Evolutionary conservation across 2,797 vertebrate species (phyloP), one percentile per base, ranked within the genome.

Genomic region (Dicrostonyx torquatus): DNA sequence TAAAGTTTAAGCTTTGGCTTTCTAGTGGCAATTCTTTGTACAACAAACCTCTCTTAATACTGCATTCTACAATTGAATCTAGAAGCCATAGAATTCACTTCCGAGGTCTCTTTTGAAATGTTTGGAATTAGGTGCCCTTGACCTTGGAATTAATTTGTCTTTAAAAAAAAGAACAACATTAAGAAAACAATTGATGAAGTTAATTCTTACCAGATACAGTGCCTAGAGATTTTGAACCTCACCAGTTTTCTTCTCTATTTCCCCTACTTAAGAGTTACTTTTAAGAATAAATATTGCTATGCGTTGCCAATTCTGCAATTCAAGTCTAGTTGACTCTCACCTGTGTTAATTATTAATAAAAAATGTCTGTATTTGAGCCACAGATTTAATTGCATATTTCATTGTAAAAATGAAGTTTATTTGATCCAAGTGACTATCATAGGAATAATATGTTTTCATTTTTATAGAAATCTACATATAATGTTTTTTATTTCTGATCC

Each of bases 331-430:
- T n/a, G 6, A 50, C 1, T 1, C 43, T 84, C 12, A 24, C 62
- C 12, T 84, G 31, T 50, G 20, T 22, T 82, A 43, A 34, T 11
- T 40, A 58, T 95, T 94, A 95, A 94, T 94, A 60, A 76, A 88
- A 79, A 95, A 94, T 43, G 24, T 68, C 82, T 89, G 2, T 29
- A 88, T 75, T 62, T 95, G 37, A 95, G 78, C 92, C 11, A 66
- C 50, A 87, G 87, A 88, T 89, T 70, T 94, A 45, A 8, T 77
- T 97, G 58, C 84, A 31, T 48, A 86, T 92, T 83, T 83, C 60
- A 88, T 43, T 9, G 22, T 77, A 93, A 37, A 96, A 97, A 94
- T 93, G 58, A 96, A 97, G 7, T 79, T 89, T 89, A 93, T 89
- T 79, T 89, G 86, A 91, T 90, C 90, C 17, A 94, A 93, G 40